Percentiles rank a stretch among this genome's conserved stretches.
Conservation (phyloP, 2,797 vertebrate genomes). For the Smutsia gigantea region DNA sequence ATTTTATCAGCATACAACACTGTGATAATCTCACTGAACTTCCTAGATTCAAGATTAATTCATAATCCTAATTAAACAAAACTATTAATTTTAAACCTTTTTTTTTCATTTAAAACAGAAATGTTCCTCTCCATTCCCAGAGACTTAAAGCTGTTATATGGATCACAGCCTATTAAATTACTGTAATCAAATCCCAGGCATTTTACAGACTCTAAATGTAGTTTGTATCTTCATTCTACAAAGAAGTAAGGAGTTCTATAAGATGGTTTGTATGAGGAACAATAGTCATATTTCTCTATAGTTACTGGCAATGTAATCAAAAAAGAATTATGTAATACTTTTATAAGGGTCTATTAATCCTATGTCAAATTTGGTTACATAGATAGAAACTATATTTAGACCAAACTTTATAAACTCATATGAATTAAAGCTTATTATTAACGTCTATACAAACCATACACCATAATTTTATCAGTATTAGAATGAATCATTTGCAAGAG, state of each 20-base stretch:
- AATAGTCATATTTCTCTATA: background rate
- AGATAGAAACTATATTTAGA: conserved; percentile 38
- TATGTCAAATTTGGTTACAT: conserved; percentile 29
- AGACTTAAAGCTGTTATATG: conserved; percentile 18
- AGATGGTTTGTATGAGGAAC: background rate
- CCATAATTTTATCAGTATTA: conserved; percentile 59
- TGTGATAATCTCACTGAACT: background rate
- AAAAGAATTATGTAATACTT: conserved; percentile 8
- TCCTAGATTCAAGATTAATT: background rate
- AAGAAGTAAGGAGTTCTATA: background rate
- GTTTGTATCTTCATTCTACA: background rate
- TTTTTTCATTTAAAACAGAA: conserved; percentile 6
- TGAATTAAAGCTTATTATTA: conserved; percentile 60
- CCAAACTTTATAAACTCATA: conserved; percentile 37
- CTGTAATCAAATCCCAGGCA: background rate
- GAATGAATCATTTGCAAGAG: conserved; percentile 53
- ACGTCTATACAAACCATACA: conserved; percentile 26
- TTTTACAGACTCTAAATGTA: background rate
- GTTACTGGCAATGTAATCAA: conserved; percentile 23
- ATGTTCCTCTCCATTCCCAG: background rate
- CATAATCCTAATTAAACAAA: background rate
- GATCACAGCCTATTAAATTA: background rate
- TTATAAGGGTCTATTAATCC: conserved; percentile 19
- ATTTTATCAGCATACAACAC: background rate
- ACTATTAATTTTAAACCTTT: conserved; percentile 31